phyloP scores from a whole-genome alignment of 2,888 invertebrate genomes.

The Linhomoeus sp. region DNA sequence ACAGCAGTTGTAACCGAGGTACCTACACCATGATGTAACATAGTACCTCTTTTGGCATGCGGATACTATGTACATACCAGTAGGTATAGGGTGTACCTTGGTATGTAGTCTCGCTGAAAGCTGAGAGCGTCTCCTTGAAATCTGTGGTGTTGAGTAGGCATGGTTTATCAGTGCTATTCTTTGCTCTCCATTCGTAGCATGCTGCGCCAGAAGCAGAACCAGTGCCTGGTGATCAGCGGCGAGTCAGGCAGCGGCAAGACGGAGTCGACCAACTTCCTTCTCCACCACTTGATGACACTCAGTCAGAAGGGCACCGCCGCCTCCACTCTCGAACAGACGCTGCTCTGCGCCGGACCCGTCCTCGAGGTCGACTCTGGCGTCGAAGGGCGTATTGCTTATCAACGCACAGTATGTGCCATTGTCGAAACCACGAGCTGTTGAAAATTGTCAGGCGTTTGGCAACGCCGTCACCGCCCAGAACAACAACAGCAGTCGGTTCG shows the following conservation, averaged over 20 bases:
- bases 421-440: background rate
- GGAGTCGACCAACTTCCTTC: constrained; percentile 78
- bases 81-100: too few species aligned
- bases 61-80: too few species aligned
- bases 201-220: constrained; percentile 68
- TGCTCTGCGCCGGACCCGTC: constrained; percentile 82
- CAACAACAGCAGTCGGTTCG: constrained; percentile 88
- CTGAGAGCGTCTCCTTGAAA: too few species aligned
- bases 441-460: constrained; percentile 55
- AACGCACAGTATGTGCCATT: background rate
- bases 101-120: too few species aligned
- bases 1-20: too few species aligned
- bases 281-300: constrained; percentile 79
- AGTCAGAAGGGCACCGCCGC: constrained; percentile 83
- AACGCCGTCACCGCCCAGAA: constrained; percentile 94
- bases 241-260: constrained; percentile 69
- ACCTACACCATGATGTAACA: too few species aligned
- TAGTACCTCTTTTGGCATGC: too few species aligned
- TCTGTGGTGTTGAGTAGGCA: background rate
- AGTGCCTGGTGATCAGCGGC: constrained; percentile 63
- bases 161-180: too few species aligned
- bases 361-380: constrained; percentile 50
- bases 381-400: background rate
- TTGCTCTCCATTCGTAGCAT: constrained; percentile 34
- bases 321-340: constrained; percentile 87